A percentile compares a stretch with the other conserved stretches of the same genome.
phyloP scores from a whole-genome alignment of 2,113 vertebrate genomes.

The Cyprinodon brontotheroides region DNA sequence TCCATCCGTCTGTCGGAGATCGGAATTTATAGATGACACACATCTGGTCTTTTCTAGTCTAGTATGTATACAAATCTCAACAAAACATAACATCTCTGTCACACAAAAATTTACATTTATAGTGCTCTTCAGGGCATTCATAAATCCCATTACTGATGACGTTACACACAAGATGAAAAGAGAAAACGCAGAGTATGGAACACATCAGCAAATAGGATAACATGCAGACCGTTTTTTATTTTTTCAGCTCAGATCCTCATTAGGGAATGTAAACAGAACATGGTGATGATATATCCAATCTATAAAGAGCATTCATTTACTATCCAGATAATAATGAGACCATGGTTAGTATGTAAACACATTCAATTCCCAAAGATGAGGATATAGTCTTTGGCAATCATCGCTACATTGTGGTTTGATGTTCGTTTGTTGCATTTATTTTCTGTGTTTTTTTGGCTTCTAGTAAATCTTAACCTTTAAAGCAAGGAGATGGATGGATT shows the following conservation, averaged over 20 bases:
- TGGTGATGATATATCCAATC: conserved; percentile 20
- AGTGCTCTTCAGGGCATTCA: conserved; percentile 40
- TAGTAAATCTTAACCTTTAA: conserved; percentile 39
- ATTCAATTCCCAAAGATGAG: conserved; percentile 25
- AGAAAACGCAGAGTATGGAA: conserved; percentile 59
- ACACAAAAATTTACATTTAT: conserved; percentile 38
- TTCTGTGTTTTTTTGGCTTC: conserved; percentile 8
- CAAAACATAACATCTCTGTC: conserved; percentile 40
- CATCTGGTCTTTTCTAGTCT: conserved; percentile 26
- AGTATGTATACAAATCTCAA: conserved; percentile 21
- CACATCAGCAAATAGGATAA: conserved; percentile 62
- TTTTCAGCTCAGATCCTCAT: conserved; percentile 43
- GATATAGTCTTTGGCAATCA: conserved; percentile 34
- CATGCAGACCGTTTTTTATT: conserved; percentile 34
- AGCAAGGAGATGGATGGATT: conserved; percentile 19
- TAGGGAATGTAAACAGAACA: conserved; percentile 26
- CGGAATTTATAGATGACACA: conserved; percentile 37
- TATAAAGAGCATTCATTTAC: conserved; percentile 39
- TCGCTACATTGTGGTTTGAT: conserved; percentile 31
- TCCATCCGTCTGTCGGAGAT: conserved; percentile 37
- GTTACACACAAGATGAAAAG: conserved; percentile 63
- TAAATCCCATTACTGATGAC: conserved; percentile 64
- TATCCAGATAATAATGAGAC: conserved; percentile 47
- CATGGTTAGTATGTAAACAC: conserved; percentile 36
- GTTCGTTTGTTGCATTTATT: conserved; percentile 1